Base-by-base conservation (phyloP, 2,797 vertebrate species). In the Urocyon cinereoargenteus region DNA sequence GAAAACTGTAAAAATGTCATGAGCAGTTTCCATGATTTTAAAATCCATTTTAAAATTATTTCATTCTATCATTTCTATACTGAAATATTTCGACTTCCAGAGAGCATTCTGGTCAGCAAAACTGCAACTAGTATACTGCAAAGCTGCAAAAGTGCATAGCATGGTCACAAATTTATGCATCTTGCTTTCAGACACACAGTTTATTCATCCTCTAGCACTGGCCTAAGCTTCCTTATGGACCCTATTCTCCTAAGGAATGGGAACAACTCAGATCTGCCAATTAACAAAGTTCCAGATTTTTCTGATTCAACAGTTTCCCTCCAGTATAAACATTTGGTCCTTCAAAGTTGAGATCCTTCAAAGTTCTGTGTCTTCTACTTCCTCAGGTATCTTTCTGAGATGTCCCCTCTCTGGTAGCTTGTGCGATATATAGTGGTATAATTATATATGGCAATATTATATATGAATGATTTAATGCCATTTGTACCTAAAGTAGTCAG, bases 11-110 rank as follows among this genome's bases (percentile, higher is more conserved):
- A 90, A 82, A 28, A 49, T 79, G 4, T n/a, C 45, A 62, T 1
- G 4, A 70, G 40, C 3, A 34, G 9, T 55, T 85, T 1, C 84
- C 88, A 92, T 40, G 34, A 45, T 55, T 57, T 90, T 91, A 70
- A 96, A 66, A 55, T 57, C 24, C 1, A 6, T 62, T 96, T 93
- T 95, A 82, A 62, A 90, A 87, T 90, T 15, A 83, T 94, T 91
- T 83, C 34, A 40, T 72, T 28, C 53, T 64, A 26, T 78, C 34
- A 55, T 70, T 75, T 94, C 36, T 95, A 12, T 77, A 28, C n/a
- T 64, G 36, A 92, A 85, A 75, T 89, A 68, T 66, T 77, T 86
- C 89, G 14, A 72, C 79, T 89, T 90, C 75, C 45, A 90, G 16
- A 94, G 49, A 73, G 31, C 9, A 66, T 64, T 78, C 70, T 75